Conservation (phyloP, 2,888 invertebrate genomes). For the Clunio marinus region DNA sequence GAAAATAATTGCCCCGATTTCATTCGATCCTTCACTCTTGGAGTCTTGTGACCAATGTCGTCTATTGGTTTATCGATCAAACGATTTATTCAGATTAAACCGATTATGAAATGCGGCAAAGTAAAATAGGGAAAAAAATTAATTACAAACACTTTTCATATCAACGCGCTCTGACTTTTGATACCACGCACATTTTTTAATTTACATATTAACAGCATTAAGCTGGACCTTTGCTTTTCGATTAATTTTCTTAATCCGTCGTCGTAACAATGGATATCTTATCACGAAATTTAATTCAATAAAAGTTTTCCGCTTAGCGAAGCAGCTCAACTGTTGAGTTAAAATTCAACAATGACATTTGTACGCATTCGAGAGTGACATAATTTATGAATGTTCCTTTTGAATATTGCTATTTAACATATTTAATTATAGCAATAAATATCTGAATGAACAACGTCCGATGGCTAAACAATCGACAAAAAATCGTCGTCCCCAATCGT, state of each 20-base stretch:
- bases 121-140: conserved; percentile 23
- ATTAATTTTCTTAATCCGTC: background rate
- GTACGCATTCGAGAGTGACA: too few species aligned
- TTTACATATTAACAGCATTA: conserved; percentile 15
- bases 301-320: conserved; percentile 1
- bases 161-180: conserved; percentile 21
- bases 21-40: background rate
- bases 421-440: conserved; percentile 38
- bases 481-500: too few species aligned
- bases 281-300: conserved; percentile 16
- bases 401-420: conserved; percentile 34
- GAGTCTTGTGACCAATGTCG: too few species aligned
- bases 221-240: background rate
- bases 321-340: too few species aligned
- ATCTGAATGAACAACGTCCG: conserved; percentile 19
- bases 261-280: conserved; percentile 2
- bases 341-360: too few species aligned
- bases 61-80: background rate
- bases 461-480: conserved; percentile 32
- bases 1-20: conserved; percentile 4
- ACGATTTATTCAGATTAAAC: background rate
- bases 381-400: background rate
- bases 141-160: conserved; percentile 36
- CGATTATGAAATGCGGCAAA: too few species aligned
- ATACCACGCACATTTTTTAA: conserved; percentile 20